Percentiles rank a stretch among this genome's conserved stretches.
phyloP scores from a whole-genome alignment of 2,113 vertebrate genomes.

The Ahaetulla prasina region DNA sequence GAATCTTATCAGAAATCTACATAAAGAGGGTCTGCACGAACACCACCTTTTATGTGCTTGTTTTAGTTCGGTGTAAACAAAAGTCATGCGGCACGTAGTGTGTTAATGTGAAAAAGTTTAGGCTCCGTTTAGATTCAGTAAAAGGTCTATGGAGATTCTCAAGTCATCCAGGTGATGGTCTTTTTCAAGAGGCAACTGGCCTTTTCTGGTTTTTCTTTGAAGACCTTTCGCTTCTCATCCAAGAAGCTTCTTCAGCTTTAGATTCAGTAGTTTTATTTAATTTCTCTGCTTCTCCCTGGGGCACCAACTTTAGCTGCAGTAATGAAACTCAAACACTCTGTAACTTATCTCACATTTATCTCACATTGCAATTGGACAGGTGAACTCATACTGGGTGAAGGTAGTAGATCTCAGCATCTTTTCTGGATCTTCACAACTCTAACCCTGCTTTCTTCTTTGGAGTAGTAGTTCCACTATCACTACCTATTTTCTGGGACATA shows the following conservation, averaged over 20 bases:
- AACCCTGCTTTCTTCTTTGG: background rate
- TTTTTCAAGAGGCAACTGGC: too few species aligned
- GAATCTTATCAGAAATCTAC: background rate
- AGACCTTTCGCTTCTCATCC: too few species aligned
- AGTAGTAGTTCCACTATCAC: background rate
- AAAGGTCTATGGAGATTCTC: too few species aligned
- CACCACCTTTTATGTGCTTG: background rate
- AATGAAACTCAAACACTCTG: background rate
- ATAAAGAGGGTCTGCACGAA: background rate
- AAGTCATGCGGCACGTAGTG: background rate
- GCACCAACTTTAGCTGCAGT: background rate
- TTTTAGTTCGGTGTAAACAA: background rate
- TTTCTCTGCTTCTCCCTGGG: background rate
- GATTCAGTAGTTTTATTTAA: background rate
- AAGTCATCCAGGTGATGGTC: too few species aligned
- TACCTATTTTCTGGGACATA: background rate
- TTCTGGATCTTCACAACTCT: background rate
- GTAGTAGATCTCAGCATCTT: background rate
- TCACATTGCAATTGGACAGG: background rate
- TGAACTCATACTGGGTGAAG: background rate
- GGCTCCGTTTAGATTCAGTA: background rate
- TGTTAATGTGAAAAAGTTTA: background rate
- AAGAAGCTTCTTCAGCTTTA: background rate
- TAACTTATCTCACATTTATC: too few species aligned
- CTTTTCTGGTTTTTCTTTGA: too few species aligned